Base-by-base conservation (phyloP, 2,113 vertebrate species). In the Microtus ochrogaster region DNA sequence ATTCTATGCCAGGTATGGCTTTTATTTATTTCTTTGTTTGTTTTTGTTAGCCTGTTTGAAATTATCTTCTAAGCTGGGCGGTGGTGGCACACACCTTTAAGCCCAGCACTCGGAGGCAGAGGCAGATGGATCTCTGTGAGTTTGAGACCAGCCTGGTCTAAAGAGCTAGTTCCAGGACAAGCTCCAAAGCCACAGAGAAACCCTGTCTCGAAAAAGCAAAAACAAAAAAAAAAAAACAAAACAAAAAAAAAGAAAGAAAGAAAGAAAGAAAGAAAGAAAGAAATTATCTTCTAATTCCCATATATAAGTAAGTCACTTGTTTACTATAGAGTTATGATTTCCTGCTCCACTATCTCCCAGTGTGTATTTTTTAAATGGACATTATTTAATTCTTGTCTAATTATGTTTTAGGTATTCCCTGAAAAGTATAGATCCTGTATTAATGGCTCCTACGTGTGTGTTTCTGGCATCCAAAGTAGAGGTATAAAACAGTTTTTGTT, bases 401-500 rank as follows among this genome's bases (percentile, higher is more conserved):
- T 98, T 92, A 88, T 97, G 96, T 98, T 98, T 95, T 98, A 99
- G 99, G 98, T 99, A 99, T 98, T 99, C 99, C 97, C 98, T 99
- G 98, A 99, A 99, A 99, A 99, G 99, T 98, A 99, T 99, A 98
- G 99, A 99, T 98, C 99, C 99, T 94, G 99, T 99, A 95, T 99
- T 99, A 97, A 99, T 99, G 99, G 99, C 99, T 98, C 99, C 99
- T 92, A 99, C 99, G 33, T 99, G 99, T 99, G 99, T 99, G 96
- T 99, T 99, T 98, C 99, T 99, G 98, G 99, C 99, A 98, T 99
- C 99, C 97, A 99, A 99, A 99, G 99, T 99, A 97, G 99, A 99
- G 99, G 99, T 99, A 99, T 98, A 98, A 96, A 98, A 97, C 95
- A 97, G 94, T 98, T 98, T 97, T 96, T 96, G 82, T 92, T 98